Evolutionary conservation across 2,888 invertebrate species (phyloP).

Genomic region (Bellardia bayeri): DNA sequence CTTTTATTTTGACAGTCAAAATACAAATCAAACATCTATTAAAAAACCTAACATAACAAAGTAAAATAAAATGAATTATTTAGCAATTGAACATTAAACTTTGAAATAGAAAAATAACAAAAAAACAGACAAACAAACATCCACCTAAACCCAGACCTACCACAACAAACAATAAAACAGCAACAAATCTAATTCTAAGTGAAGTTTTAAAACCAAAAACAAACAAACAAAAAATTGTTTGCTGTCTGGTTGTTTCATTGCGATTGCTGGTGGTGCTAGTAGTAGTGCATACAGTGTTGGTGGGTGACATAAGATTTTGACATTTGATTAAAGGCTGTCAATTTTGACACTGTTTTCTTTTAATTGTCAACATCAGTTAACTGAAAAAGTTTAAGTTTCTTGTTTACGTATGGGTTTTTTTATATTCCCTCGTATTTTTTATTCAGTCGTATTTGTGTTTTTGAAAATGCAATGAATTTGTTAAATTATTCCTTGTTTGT

Average conservation of each 20-base stretch:
- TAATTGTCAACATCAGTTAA: conserved; percentile 74
- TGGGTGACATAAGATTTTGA: conserved; percentile 75
- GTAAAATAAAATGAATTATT: conserved; percentile 33
- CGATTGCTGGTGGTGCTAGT: neutral
- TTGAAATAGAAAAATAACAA: conserved; percentile 22
- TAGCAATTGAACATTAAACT: conserved; percentile 59
- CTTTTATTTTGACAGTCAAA: conserved; percentile 17
- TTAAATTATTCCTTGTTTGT: conserved; percentile 59
- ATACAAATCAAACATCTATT: conserved; percentile 18
- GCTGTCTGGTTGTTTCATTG: neutral
- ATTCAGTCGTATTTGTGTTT: neutral
- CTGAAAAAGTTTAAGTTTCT: conserved; percentile 62
- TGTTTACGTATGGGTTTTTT: conserved; percentile 30
- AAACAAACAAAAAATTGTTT: neutral
- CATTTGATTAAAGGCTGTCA: conserved; percentile 77
- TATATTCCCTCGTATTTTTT: neutral
- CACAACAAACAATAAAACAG: conserved; percentile 41
- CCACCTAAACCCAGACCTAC: conserved; percentile 65
- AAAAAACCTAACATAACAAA: neutral
- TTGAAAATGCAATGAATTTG: conserved; percentile 50
- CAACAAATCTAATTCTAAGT: conserved; percentile 37
- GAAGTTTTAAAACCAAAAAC: neutral
- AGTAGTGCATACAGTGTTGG: conserved; percentile 4
- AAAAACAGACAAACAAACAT: conserved; percentile 24
- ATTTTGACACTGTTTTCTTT: conserved; percentile 75